A percentile compares a stretch with the other conserved stretches of the same genome.
Evolutionary conservation across 2,797 vertebrate genomes (phyloP).

Genomic region (Lagodon rhomboides): DNA sequence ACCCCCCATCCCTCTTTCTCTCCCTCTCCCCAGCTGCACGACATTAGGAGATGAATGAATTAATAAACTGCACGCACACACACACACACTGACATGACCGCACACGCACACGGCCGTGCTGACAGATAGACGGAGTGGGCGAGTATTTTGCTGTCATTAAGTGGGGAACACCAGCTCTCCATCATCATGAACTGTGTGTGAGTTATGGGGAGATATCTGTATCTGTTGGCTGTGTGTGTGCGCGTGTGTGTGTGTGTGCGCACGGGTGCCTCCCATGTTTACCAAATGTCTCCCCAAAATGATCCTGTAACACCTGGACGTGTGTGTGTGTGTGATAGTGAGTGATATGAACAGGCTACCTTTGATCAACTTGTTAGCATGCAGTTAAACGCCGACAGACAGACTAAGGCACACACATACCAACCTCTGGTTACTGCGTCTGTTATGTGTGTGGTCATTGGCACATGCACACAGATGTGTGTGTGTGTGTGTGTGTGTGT

Average conservation of each 20-base stretch:
- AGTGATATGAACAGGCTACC: constrained; percentile 3
- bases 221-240: constrained; percentile 28
- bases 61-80: constrained; percentile 74
- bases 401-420: neutral
- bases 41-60: constrained; percentile 85
- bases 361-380: constrained; percentile 27
- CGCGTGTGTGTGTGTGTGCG: constrained; percentile 26
- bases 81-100: constrained; percentile 36
- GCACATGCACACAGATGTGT: constrained; percentile 1
- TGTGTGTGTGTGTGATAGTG: neutral
- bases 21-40: constrained; percentile 70
- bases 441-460: constrained; percentile 49
- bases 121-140: constrained; percentile 75
- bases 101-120: constrained; percentile 42
- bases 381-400: constrained; percentile 7
- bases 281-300: constrained; percentile 31
- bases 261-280: constrained; percentile 24
- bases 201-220: constrained; percentile 46
- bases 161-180: constrained; percentile 72
- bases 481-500: neutral
- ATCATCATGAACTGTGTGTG: constrained; percentile 74
- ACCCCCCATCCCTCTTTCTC: constrained; percentile 41
- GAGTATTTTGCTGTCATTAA: constrained; percentile 83
- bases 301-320: constrained; percentile 2
- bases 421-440: neutral